Evolutionary conservation across 2,888 invertebrate genomes (phyloP).

Genomic region (Drosophila kanekoi): DNA sequence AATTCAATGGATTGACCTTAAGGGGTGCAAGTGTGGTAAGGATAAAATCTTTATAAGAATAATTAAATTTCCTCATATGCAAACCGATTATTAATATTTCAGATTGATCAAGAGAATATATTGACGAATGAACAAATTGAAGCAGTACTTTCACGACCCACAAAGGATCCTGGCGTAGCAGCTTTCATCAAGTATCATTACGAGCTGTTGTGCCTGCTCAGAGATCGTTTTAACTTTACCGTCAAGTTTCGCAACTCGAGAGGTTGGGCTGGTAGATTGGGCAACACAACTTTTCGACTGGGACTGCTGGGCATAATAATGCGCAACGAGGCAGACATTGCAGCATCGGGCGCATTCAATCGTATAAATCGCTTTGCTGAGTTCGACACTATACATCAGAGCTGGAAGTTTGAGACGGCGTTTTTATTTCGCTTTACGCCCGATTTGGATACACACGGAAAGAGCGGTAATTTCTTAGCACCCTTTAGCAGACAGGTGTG

Average conservation of each 20-base stretch:
- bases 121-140: constrained; percentile 72
- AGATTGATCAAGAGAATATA: constrained; percentile 83
- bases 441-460: constrained; percentile 71
- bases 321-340: constrained; percentile 83
- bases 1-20: constrained; percentile 77
- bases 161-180: constrained; percentile 77
- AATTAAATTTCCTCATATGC: background rate
- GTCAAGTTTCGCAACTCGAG: constrained; percentile 81
- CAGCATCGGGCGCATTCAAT: constrained; percentile 81
- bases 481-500: constrained; percentile 82
- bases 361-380: constrained; percentile 82
- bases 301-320: constrained; percentile 81
- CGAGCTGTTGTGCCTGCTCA: constrained; percentile 67
- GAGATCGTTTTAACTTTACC: constrained; percentile 81
- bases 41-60: constrained; percentile 4
- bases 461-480: constrained; percentile 81
- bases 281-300: constrained; percentile 78
- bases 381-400: constrained; percentile 83
- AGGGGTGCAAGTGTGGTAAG: constrained; percentile 82
- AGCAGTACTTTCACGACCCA: constrained; percentile 61
- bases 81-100: background rate
- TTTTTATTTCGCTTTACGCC: constrained; percentile 83
- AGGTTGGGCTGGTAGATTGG: constrained; percentile 83
- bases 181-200: constrained; percentile 83
- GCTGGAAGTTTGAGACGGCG: constrained; percentile 82